phyloP scores from a whole-genome alignment of 2,888 invertebrate species.

The Aporophyla nigra region DNA sequence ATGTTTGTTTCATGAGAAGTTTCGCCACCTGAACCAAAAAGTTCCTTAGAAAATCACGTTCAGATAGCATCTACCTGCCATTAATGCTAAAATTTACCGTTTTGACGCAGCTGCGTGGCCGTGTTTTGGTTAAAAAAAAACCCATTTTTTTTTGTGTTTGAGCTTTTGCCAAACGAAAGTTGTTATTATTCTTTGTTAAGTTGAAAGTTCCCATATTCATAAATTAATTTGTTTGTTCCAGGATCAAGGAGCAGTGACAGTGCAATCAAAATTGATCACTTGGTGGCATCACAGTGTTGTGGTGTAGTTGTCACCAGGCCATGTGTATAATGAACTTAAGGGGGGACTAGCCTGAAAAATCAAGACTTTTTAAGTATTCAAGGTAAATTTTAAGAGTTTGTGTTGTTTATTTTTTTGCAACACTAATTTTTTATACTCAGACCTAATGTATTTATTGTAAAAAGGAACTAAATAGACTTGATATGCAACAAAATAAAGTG shows the following conservation, averaged over 20 bases:
- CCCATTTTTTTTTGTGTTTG: not conserved
- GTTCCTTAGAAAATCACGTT: not conserved
- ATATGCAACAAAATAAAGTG: conserved; percentile 89
- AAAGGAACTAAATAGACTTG: conserved; percentile 87
- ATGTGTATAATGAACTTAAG: conserved; percentile 80
- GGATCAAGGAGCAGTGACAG: conserved; percentile 81
- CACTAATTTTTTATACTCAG: conserved; percentile 89
- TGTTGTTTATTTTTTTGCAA: conserved; percentile 86
- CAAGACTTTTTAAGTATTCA: conserved; percentile 82
- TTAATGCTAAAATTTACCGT: too few species aligned
- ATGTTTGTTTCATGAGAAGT: too few species aligned
- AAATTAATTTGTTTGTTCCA: conserved; percentile 71
- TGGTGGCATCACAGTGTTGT: conserved; percentile 77
- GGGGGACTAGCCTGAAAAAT: conserved; percentile 81
- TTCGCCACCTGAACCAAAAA: too few species aligned
- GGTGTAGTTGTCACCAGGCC: conserved; percentile 79
- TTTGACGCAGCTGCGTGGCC: not conserved
- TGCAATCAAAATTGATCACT: conserved; percentile 83
- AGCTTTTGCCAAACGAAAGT: not conserved
- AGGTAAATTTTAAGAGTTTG: conserved; percentile 83
- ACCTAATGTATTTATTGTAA: conserved; percentile 89
- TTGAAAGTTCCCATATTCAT: not conserved
- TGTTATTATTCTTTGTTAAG: not conserved
- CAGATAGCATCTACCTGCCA: not conserved
- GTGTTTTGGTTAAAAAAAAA: too few species aligned